These are phyloP conservation scores for Columbina picui DNA, from an alignment of 2,113 vertebrate species.

Conservation along the genomic window DNA sequence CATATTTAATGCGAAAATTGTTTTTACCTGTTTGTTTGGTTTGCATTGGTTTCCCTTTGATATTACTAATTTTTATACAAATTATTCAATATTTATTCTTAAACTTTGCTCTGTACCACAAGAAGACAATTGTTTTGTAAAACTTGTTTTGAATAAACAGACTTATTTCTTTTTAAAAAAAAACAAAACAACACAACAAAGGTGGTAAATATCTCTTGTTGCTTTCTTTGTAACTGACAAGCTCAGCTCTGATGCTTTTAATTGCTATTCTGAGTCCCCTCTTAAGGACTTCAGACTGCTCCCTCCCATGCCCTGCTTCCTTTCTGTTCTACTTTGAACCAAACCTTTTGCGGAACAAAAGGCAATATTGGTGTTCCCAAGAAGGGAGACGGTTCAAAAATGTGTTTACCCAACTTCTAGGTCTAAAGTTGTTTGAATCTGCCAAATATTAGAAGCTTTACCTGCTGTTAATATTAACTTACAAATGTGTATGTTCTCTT, in stretches of 20 bases:
- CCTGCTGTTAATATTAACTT: not conserved
- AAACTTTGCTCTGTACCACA: conserved; percentile 70
- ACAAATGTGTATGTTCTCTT: not conserved
- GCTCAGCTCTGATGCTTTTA: not conserved
- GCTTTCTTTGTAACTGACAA: not conserved
- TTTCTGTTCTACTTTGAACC: not conserved
- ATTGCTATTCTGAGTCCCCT: not conserved
- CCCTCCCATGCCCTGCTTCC: too few relatives aligned
- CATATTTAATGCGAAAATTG: conserved; percentile 64
- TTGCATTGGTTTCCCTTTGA: conserved; percentile 72
- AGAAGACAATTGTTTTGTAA: conserved; percentile 69
- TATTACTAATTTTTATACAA: conserved; percentile 77
- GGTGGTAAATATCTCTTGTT: not conserved
- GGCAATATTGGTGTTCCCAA: not conserved
- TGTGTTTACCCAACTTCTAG: not conserved
- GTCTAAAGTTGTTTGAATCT: not conserved
- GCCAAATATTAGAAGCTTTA: not conserved
- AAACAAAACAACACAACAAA: not conserved
- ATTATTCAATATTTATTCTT: conserved; percentile 77
- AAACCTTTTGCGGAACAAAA: not conserved
- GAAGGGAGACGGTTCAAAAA: not conserved
- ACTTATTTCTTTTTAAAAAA: conserved; percentile 55
- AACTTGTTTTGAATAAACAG: conserved; percentile 79
- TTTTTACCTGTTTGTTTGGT: conserved; percentile 72
- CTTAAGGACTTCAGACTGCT: not conserved